phyloP scores from a whole-genome alignment of 2,888 invertebrate species.

The Meiosimyza decipiens region DNA sequence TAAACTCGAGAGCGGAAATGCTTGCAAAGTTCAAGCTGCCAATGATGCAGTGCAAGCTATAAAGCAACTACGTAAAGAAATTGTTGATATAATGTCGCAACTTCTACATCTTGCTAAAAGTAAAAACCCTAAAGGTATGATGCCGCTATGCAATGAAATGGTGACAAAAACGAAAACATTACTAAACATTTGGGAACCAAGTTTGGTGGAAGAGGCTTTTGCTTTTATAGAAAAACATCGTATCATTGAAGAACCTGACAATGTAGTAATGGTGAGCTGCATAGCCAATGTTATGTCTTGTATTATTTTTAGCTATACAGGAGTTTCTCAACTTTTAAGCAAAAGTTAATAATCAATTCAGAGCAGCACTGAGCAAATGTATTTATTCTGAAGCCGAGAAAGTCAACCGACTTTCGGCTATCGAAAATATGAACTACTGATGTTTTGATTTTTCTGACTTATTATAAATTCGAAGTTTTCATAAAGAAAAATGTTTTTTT shows the following conservation, averaged over 20 bases:
- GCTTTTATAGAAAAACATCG: slow-evolving; percentile 82
- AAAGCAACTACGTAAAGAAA: slow-evolving; percentile 79
- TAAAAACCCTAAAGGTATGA: slow-evolving; percentile 78
- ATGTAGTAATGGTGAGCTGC: slow-evolving; percentile 58
- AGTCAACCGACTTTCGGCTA: no score
- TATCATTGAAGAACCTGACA: slow-evolving; percentile 68
- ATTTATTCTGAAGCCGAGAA: no score
- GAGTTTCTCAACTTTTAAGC: neutral
- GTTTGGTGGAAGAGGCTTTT: slow-evolving; percentile 86
- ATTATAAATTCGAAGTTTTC: no score
- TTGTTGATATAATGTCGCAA: slow-evolving; percentile 81
- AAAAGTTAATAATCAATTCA: no score
- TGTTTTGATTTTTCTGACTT: no score
- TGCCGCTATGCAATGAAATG: slow-evolving; percentile 82
- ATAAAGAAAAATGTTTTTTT: no score
- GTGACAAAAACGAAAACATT: slow-evolving; percentile 82
- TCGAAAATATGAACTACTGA: no score
- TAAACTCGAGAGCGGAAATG: slow-evolving; percentile 74
- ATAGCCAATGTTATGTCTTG: neutral
- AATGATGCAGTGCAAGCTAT: slow-evolving; percentile 85
- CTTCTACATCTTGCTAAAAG: slow-evolving; percentile 79
- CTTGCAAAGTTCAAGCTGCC: slow-evolving; percentile 83
- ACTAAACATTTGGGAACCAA: slow-evolving; percentile 86
- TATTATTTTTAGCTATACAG: neutral
- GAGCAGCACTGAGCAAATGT: no score